Evolutionary conservation across 2,113 vertebrate genomes (phyloP), one percentile per base, ranked within the genome.

Genomic region (Gadus macrocephalus): DNA sequence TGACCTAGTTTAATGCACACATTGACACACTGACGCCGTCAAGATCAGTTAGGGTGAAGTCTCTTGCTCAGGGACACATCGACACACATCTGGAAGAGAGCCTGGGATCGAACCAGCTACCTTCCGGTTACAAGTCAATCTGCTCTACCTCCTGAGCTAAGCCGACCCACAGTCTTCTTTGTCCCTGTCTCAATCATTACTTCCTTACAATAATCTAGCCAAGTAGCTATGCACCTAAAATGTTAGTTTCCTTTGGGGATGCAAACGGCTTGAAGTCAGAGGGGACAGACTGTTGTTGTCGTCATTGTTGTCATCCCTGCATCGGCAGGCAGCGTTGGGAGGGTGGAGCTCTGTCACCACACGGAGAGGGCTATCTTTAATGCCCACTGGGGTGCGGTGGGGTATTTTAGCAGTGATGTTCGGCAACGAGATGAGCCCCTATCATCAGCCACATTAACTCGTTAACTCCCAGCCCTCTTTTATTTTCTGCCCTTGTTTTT

Each of bases 401-500:
- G 55, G 55, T 58, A 58, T 58, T 55, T 58, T 16, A n/a, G 55
- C 4, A 15, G 55, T 15, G 17, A 14, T 58, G 15, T 58, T 58
- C 31, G 4, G 83, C 77, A 78, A 69, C 76, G 64, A 67, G 70
- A 65, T 42, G n/a, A 2, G 62, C 75, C 76, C 78, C 74, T 60
- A 71, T 35, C 69, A 35, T 1, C 17, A 62, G 61, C 81, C 77
- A 73, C n/a, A 83, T 87, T 84, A 84, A 81, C 78, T 62, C 67
- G 17, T 74, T 69, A 58, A 58, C 55, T 17, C 55, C 5, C 55
- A 58, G 55, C 15, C 16, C 5, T 35, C n/a, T 58, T 58, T 58
- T 58, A n/a, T 58, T 58, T 58, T 58, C 7, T n/a, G n/a, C 55
- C 3, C 42, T 58, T 17, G 16, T 58, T 58, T 16, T 58, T 58